A percentile compares a stretch with the other conserved stretches of the same genome.
Conservation (phyloP, 2,797 vertebrate species). For the Lagodon rhomboides region DNA sequence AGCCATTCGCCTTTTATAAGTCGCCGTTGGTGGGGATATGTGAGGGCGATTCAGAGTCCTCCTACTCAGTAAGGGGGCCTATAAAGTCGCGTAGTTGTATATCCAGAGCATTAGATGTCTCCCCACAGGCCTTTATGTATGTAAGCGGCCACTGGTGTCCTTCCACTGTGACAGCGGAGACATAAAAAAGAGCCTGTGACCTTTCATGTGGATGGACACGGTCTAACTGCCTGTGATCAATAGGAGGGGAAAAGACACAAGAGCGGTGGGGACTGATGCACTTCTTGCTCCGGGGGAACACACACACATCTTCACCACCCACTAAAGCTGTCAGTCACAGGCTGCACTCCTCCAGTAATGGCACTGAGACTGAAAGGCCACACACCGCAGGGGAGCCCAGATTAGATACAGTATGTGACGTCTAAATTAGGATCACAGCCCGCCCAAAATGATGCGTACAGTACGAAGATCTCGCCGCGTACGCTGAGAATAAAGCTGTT, state of each 20-base stretch:
- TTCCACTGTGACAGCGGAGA: conserved; percentile 36
- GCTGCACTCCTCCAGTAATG: conserved; percentile 52
- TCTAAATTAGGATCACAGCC: conserved; percentile 52
- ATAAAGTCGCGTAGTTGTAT: conserved; percentile 49
- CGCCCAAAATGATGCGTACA: conserved; percentile 20
- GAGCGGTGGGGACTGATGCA: conserved; percentile 22
- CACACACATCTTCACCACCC: conserved; percentile 66
- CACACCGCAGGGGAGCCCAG: conserved; percentile 47
- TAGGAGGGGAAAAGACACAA: conserved; percentile 35
- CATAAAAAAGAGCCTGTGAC: conserved; percentile 64
- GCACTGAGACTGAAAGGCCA: conserved; percentile 69
- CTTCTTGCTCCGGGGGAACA: conserved; percentile 40
- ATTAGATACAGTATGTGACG: conserved; percentile 53
- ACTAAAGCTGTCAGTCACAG: conserved; percentile 75
- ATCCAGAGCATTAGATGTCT: conserved; percentile 24
- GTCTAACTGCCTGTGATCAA: conserved; percentile 68
- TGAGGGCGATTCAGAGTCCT: conserved; percentile 23
- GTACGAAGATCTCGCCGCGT: background rate
- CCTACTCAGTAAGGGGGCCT: conserved; percentile 8
- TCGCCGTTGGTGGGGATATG: conserved; percentile 14
- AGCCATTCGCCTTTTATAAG: conserved; percentile 43
- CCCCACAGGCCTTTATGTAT: conserved; percentile 31
- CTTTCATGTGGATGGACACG: conserved; percentile 67
- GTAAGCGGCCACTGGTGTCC: conserved; percentile 24
- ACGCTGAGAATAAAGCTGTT: background rate